Evolutionary conservation across 2,888 invertebrate genomes (phyloP).

Genomic region (Pocota personata): DNA sequence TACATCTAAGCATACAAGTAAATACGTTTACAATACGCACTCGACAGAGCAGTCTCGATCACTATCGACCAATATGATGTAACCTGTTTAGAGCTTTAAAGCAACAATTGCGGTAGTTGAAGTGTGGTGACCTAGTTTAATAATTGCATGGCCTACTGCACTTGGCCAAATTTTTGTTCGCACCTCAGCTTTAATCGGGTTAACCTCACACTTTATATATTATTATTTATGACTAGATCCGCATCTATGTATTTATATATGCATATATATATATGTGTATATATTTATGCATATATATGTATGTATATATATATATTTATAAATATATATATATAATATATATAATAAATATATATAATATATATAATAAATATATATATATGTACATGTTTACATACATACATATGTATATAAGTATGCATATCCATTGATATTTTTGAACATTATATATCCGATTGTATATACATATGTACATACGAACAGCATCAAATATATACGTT

Average conservation of each 20-base stretch:
- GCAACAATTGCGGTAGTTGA: slow-evolving; percentile 75
- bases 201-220: slow-evolving; percentile 5
- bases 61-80: slow-evolving; percentile 58
- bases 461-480: background rate
- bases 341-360: no score
- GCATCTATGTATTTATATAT: background rate
- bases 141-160: slow-evolving; percentile 83
- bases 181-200: slow-evolving; percentile 72
- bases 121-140: slow-evolving; percentile 80
- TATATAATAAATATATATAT: no score
- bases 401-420: background rate
- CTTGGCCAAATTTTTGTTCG: slow-evolving; percentile 83
- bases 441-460: background rate
- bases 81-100: slow-evolving; percentile 67
- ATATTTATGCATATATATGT: no score
- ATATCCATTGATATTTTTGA: background rate
- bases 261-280: background rate
- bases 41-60: slow-evolving; percentile 57
- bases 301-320: no score
- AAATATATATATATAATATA: no score
- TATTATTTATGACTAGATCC: background rate
- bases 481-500: background rate
- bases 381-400: no score
- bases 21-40: slow-evolving; percentile 15
- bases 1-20: slow-evolving; percentile 12